Evolutionary conservation across 2,888 invertebrate species (phyloP).

Genomic region (Nebria salina): DNA sequence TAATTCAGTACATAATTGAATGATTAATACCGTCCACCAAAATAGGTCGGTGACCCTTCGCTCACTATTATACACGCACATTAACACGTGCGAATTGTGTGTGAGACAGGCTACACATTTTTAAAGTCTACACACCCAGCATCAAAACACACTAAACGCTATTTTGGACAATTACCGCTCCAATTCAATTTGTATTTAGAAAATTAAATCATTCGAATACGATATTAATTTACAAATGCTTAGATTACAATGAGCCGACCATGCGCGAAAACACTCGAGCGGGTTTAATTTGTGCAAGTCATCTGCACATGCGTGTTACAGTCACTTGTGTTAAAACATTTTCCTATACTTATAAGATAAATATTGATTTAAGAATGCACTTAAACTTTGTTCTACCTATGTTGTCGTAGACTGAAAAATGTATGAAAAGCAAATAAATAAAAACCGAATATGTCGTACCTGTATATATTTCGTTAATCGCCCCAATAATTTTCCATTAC

Average conservation of each 20-base stretch:
- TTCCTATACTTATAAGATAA: not conserved
- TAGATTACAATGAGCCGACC: not conserved
- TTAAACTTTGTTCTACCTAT: conserved; percentile 16
- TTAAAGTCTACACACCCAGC: not conserved
- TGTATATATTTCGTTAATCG: conserved; percentile 3
- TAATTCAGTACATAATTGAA: conserved; percentile 38
- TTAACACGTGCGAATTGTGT: conserved; percentile 22
- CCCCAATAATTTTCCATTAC: conserved; percentile 39
- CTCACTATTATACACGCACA: not conserved
- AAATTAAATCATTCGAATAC: no score
- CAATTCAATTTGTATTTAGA: no score
- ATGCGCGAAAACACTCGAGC: not conserved
- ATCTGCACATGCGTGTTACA: not conserved
- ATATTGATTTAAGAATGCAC: conserved; percentile 14
- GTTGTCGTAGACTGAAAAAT: conserved; percentile 20
- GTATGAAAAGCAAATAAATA: not conserved
- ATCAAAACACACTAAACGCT: not conserved
- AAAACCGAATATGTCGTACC: not conserved
- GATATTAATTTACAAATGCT: no score
- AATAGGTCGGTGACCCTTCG: conserved; percentile 36
- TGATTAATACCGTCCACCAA: conserved; percentile 30
- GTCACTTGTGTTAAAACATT: not conserved
- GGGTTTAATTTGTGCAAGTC: not conserved
- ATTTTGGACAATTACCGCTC: not conserved
- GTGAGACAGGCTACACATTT: not conserved